Base-by-base conservation (phyloP, 2,888 invertebrate genomes). In the Eupithecia abbreviata region DNA sequence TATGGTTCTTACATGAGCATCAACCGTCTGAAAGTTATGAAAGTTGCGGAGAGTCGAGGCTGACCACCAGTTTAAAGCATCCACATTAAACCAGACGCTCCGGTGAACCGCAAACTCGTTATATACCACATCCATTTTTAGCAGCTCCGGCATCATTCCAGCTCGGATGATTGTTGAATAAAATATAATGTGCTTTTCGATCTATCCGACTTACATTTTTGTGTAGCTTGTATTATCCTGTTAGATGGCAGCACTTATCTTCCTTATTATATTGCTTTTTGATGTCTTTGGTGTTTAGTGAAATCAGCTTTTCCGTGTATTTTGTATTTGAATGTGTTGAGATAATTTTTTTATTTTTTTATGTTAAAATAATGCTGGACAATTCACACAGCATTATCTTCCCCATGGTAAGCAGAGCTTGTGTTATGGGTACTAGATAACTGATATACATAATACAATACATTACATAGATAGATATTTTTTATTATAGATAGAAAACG, bases 171-270 rank as follows among this genome's bases (percentile, higher is more conserved):
- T 78, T 78, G 78, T 76, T 78, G 78, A 78, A 76, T 78, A 74
- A 76, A 78, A 78, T 76, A 76, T 78, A 78, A 78, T 76, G 71
- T 78, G 49, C 76, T 76, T 78, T 74, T 72, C 55, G 71, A 74
- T 72, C 72, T 76, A 78, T 74, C 72, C 72, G 74, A 78, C 78
- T 78, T 78, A 78, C 78, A 78, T 78, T 75, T 78, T 62, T 75
- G 49, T 75, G 68, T 49, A 73, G 45, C 6, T 55, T 15, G 67
- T 66, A 67, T 77, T 73, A 73, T 71, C 73, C 70, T 73, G 42
- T 51, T 73, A 65, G 69, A 58, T 41, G 47, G 42, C 49, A 41
- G 41, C 45, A 42, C 42, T 49, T 69, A 47, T 69, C 18, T 47
- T 9, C 55, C 55, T 69, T 69, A 18, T 66, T 7, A 45, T 18